These are phyloP conservation scores for Venusia cambrica DNA, from an alignment of 2,888 invertebrate species.

Conservation along the genomic window DNA sequence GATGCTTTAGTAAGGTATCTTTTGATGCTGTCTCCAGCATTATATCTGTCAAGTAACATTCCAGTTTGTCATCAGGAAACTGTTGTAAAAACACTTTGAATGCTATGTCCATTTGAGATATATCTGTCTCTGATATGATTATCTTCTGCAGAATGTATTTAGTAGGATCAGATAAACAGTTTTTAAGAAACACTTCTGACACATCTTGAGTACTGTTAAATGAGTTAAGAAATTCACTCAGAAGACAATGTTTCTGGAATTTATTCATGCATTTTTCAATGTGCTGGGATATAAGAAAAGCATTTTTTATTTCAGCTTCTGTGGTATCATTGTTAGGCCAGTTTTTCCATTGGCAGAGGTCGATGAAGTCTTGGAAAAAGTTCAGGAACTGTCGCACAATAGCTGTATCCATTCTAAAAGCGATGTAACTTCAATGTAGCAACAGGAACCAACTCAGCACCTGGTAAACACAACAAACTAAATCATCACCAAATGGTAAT, in stretches of 20 bases:
- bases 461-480: slow-evolving; percentile 53
- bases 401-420: slow-evolving; percentile 58
- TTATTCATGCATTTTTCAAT: slow-evolving; percentile 76
- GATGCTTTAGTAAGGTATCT: slow-evolving; percentile 50
- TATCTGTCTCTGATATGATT: slow-evolving; percentile 51
- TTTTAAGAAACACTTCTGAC: slow-evolving; percentile 44
- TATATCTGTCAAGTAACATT: slow-evolving; percentile 52
- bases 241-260: slow-evolving; percentile 60
- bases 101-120: slow-evolving; percentile 48
- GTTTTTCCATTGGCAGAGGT: slow-evolving; percentile 66
- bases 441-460: slow-evolving; percentile 54
- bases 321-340: slow-evolving; percentile 67
- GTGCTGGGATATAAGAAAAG: slow-evolving; percentile 75
- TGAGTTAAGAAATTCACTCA: slow-evolving; percentile 61
- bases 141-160: slow-evolving; percentile 63
- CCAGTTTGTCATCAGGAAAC: slow-evolving; percentile 54
- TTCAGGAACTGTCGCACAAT: slow-evolving; percentile 69
- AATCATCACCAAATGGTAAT: slow-evolving; percentile 6
- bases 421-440: slow-evolving; percentile 65
- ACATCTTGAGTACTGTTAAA: slow-evolving; percentile 41
- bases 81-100: slow-evolving; percentile 54
- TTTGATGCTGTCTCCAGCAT: slow-evolving; percentile 66
- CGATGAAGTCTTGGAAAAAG: slow-evolving; percentile 76
- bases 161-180: slow-evolving; percentile 57
- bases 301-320: slow-evolving; percentile 70